phyloP scores from a whole-genome alignment of 2,113 vertebrate genomes.

The Spilogale gracilis region DNA sequence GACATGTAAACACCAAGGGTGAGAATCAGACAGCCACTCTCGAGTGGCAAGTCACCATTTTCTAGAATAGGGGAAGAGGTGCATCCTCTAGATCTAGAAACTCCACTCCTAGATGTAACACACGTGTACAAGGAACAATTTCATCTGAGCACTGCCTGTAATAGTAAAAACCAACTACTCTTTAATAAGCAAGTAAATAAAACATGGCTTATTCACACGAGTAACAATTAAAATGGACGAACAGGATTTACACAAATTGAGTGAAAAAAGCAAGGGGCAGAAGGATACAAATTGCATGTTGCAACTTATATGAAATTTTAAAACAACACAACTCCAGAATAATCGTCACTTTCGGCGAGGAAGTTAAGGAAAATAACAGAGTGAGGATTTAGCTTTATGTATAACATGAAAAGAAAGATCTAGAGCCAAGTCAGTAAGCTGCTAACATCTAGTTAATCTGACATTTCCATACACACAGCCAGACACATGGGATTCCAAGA shows the following conservation, averaged over 20 bases:
- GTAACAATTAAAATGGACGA: neutral
- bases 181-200: neutral
- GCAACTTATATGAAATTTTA: neutral
- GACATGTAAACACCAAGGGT: neutral
- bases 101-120: neutral
- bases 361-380: neutral
- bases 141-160: neutral
- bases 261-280: neutral
- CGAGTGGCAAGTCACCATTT: neutral
- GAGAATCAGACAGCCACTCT: neutral
- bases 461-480: neutral
- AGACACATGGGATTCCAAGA: neutral
- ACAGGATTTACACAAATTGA: neutral
- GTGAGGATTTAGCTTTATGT: neutral
- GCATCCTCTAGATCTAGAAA: neutral
- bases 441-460: neutral
- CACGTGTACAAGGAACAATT: neutral
- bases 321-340: neutral
- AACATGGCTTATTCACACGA: neutral
- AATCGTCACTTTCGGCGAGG: neutral
- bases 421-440: neutral
- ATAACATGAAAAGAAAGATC: neutral
- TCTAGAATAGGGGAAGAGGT: neutral
- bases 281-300: neutral
- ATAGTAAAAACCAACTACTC: neutral